A percentile compares a stretch with the other conserved stretches of the same genome.
These are phyloP conservation scores for Phyto melanocephala DNA, from an alignment of 2,888 invertebrate genomes.

Conservation along the genomic window DNA sequence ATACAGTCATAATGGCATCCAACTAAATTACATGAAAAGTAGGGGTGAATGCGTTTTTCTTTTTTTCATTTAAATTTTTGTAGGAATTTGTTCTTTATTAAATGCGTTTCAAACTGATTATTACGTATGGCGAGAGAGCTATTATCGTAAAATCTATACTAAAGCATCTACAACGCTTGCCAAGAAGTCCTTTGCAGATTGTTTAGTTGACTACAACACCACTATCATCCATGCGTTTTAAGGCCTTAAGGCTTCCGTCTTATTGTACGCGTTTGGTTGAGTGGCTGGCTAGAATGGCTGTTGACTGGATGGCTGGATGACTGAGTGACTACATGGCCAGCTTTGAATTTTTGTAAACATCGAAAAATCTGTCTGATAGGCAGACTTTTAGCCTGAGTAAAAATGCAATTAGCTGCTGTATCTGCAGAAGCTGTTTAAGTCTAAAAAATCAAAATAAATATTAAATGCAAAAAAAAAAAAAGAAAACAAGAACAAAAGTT, in stretches of 20 bases:
- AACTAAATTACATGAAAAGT: conserved; percentile 42
- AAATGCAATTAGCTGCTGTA: conserved; percentile 76
- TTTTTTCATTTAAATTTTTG: conserved; percentile 12
- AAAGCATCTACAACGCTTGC: conserved; percentile 55
- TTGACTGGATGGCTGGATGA: not conserved
- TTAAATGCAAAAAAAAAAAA: not conserved
- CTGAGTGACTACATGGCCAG: conserved; percentile 29
- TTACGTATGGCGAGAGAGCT: conserved; percentile 70
- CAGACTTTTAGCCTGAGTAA: conserved; percentile 64
- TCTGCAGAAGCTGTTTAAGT: conserved; percentile 76
- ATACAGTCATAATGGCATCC: not conserved
- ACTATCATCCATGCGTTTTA: conserved; percentile 50
- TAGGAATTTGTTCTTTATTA: conserved; percentile 58
- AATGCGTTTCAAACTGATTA: conserved; percentile 74
- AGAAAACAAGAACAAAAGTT: no score
- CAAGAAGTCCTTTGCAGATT: conserved; percentile 28
- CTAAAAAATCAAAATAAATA: conserved; percentile 41
- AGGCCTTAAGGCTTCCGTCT: conserved; percentile 59
- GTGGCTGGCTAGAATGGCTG: conserved; percentile 12
- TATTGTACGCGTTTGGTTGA: conserved; percentile 18
- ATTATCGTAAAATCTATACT: conserved; percentile 71
- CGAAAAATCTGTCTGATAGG: conserved; percentile 51
- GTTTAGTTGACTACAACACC: conserved; percentile 42
- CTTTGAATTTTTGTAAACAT: conserved; percentile 26
- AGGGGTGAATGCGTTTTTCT: conserved; percentile 51